phyloP scores from a whole-genome alignment of 2,888 invertebrate species.

The Mongoloraphidia duomilia region DNA sequence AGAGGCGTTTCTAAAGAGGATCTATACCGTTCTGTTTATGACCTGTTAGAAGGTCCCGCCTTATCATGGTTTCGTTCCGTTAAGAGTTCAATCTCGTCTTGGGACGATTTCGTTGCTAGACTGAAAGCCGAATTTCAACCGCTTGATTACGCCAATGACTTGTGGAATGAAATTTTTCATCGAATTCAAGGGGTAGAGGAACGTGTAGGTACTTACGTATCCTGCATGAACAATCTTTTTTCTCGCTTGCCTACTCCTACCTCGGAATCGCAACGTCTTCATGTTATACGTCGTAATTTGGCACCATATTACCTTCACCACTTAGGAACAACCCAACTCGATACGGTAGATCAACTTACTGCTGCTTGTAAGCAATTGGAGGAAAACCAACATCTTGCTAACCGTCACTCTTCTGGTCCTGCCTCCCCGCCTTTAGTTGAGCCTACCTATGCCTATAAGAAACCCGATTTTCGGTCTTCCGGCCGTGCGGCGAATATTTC shows the following conservation, averaged over 20 bases:
- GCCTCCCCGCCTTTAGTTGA: no score
- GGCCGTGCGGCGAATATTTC: no score
- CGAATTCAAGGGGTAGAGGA: slow-evolving; percentile 13
- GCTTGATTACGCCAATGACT: slow-evolving; percentile 11
- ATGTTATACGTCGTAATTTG: slow-evolving; percentile 10
- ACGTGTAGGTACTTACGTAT: slow-evolving; percentile 10
- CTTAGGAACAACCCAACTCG: slow-evolving; percentile 3
- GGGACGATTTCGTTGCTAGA: slow-evolving; percentile 7
- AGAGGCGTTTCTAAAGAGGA: slow-evolving; percentile 9
- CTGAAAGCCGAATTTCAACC: slow-evolving; percentile 11
- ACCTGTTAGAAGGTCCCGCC: slow-evolving; percentile 14
- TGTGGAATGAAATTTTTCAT: slow-evolving; percentile 11
- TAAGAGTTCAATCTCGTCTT: slow-evolving; percentile 2
- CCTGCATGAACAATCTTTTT: slow-evolving; percentile 12
- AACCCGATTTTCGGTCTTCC: no score
- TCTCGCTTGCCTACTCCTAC: slow-evolving; percentile 4
- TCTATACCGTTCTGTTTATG: slow-evolving; percentile 12
- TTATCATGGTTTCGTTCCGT: slow-evolving; percentile 14
- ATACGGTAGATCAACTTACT: slow-evolving; percentile 3
- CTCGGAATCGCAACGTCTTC: slow-evolving; percentile 7
- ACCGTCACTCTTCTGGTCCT: no score
- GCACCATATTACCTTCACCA: slow-evolving; percentile 5
- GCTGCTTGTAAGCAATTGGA: slow-evolving; percentile 9
- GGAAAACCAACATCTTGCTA: neutral
- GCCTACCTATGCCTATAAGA: no score